These are phyloP conservation scores for Phylloscopus trochiloides DNA, from an alignment of 2,113 vertebrate genomes.

Conservation along the genomic window DNA sequence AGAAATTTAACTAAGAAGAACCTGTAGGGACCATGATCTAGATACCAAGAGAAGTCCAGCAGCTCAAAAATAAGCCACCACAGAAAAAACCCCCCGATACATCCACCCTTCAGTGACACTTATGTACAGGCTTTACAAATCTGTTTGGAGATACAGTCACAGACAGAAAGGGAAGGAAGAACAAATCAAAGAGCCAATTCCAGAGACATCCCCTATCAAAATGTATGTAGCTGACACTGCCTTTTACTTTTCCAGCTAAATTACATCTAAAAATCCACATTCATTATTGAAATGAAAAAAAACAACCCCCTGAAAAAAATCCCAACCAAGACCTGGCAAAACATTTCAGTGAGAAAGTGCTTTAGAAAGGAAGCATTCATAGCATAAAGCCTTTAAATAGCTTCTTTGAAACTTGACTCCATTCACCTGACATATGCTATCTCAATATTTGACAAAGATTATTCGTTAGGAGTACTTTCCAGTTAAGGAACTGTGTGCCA, in stretches of 20 bases:
- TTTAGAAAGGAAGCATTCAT: background rate
- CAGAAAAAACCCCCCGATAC: fast-evolving
- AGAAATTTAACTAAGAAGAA: slow-evolving; percentile 49
- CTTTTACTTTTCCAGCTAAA: background rate
- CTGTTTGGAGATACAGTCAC: background rate
- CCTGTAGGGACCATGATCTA: background rate
- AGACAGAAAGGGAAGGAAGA: background rate
- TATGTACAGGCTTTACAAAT: background rate
- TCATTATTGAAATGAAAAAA: background rate
- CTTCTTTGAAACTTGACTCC: slow-evolving; percentile 10
- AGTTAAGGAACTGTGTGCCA: background rate
- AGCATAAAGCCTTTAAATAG: background rate
- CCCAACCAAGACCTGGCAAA: background rate
- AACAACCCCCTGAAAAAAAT: background rate
- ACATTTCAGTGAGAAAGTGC: background rate
- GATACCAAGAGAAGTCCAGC: background rate
- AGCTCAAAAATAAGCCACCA: background rate
- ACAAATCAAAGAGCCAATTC: background rate
- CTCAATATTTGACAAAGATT: slow-evolving; percentile 45
- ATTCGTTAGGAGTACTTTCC: background rate
- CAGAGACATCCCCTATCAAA: background rate
- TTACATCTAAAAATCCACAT: background rate
- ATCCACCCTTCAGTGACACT: background rate
- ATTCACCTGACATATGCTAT: background rate
- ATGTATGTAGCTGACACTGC: background rate